A percentile compares a stretch with the other conserved stretches of the same genome.
Conservation (phyloP, 2,888 invertebrate species). For the Oeneis ivallda region DNA sequence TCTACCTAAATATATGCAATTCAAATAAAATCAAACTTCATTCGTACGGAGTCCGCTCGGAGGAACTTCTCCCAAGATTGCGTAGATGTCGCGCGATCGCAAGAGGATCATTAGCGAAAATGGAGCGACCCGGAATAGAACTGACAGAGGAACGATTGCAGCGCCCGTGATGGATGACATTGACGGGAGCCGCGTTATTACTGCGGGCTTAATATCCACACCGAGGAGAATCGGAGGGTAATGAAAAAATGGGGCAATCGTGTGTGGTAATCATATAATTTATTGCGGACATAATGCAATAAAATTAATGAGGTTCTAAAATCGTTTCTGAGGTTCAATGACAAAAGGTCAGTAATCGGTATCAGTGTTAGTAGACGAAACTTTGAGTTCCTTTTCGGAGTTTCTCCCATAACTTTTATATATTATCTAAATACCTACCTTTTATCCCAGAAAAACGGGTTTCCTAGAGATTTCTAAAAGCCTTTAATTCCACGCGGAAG, state of each 20-base stretch:
- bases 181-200: constrained; percentile 67
- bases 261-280: constrained; percentile 35
- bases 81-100: constrained; percentile 53
- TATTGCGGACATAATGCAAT: constrained; percentile 31
- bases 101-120: constrained; percentile 77
- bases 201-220: constrained; percentile 63
- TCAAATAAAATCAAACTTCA: no score
- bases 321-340: constrained; percentile 9
- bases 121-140: constrained; percentile 77
- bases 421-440: no score
- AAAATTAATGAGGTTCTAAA: constrained; percentile 24
- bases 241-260: constrained; percentile 48
- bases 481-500: no score
- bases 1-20: no score
- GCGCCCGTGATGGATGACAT: constrained; percentile 77
- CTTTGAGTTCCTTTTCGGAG: not conserved
- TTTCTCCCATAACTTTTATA: no score
- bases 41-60: not conserved
- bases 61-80: constrained; percentile 38
- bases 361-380: not conserved
- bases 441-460: no score
- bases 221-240: constrained; percentile 53
- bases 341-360: not conserved
- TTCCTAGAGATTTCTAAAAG: no score
- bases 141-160: constrained; percentile 78